These are phyloP conservation scores for Pogonocichla stellata DNA, from an alignment of 2,113 vertebrate species.

Conservation along the genomic window DNA sequence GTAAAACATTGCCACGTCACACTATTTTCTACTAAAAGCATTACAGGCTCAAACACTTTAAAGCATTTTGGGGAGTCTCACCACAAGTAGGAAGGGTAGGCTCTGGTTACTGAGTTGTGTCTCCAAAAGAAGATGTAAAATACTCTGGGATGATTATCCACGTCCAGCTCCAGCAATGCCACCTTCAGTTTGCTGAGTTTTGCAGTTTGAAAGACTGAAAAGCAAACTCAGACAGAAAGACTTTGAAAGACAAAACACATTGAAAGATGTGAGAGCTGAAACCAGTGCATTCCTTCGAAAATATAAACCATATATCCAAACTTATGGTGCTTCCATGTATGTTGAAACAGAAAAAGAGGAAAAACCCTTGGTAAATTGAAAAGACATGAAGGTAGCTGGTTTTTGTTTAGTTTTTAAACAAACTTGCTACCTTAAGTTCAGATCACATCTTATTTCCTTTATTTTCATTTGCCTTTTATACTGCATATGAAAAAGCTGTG, in stretches of 20 bases:
- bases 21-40: not conserved
- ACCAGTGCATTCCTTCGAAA: not conserved
- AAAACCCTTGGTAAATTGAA: not conserved
- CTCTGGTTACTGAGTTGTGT: not conserved
- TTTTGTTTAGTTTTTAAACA: not conserved
- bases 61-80: not conserved
- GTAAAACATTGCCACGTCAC: not conserved
- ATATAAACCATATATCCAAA: not conserved
- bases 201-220: not conserved
- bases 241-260: not conserved
- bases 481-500: not conserved
- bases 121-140: not conserved
- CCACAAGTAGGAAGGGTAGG: not conserved
- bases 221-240: not conserved
- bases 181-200: not conserved
- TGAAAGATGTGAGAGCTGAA: not conserved
- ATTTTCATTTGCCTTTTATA: not conserved
- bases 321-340: not conserved
- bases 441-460: not conserved
- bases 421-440: not conserved
- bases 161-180: not conserved
- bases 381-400: rapidly evolving
- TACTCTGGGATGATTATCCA: not conserved
- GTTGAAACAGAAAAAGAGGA: not conserved
- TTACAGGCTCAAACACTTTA: not conserved